phyloP scores from a whole-genome alignment of 2,888 invertebrate genomes.

The Cataglyphis cursor region DNA sequence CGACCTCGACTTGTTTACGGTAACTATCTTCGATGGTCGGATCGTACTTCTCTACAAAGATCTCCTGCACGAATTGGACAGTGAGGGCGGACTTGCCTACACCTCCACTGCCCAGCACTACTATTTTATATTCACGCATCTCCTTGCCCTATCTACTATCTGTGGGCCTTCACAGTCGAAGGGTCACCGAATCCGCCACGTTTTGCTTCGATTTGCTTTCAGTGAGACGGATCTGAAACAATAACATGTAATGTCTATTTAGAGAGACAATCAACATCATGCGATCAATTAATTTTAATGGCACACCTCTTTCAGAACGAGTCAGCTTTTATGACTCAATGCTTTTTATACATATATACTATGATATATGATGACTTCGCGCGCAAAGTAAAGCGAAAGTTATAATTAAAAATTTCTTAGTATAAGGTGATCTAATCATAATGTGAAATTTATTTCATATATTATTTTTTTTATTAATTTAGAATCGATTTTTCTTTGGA shows the following conservation, averaged over 20 bases:
- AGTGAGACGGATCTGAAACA: constrained; percentile 82
- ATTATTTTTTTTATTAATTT: not conserved
- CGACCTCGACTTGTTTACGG: constrained; percentile 99
- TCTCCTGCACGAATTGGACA: constrained; percentile 99
- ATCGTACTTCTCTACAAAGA: constrained; percentile 99
- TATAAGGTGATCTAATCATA: not conserved
- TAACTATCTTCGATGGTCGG: constrained; percentile 99
- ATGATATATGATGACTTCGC: not conserved
- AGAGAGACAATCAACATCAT: not conserved
- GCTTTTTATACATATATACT: constrained; percentile 6
- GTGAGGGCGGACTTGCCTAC: constrained; percentile 99
- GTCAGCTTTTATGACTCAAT: constrained; percentile 52
- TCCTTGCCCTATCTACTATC: constrained; percentile 82
- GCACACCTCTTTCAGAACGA: constrained; percentile 30
- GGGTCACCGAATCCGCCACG: constrained; percentile 86
- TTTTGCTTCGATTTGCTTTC: constrained; percentile 81
- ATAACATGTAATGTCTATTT: constrained; percentile 27
- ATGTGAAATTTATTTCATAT: not conserved
- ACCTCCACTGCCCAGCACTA: constrained; percentile 99
- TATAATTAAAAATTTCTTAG: not conserved
- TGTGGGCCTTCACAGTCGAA: constrained; percentile 82
- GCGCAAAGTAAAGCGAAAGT: not conserved
- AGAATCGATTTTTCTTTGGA: not conserved
- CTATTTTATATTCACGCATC: constrained; percentile 99
- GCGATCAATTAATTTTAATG: constrained; percentile 34